Conservation (phyloP, 2,797 vertebrate species). For the Euphonia xanthogaster region DNA sequence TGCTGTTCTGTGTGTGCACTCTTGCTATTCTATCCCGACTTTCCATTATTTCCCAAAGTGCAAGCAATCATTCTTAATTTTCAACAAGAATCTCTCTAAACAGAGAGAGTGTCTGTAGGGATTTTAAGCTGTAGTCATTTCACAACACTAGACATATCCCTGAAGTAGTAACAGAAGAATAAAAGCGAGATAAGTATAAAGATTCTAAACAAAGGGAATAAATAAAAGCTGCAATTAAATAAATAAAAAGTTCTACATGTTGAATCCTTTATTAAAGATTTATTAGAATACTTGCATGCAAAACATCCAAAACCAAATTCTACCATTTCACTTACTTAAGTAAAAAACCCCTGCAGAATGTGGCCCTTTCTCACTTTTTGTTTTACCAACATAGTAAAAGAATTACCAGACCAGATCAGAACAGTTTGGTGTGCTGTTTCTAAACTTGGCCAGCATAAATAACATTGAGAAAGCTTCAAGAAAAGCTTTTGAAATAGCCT, state of each 20-base stretch:
- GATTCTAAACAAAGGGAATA: conserved; percentile 20
- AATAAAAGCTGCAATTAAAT: conserved; percentile 5
- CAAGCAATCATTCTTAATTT: conserved; percentile 32
- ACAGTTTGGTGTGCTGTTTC: not conserved
- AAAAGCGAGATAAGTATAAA: conserved; percentile 14
- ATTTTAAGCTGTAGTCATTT: conserved; percentile 4
- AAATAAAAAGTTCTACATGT: not conserved
- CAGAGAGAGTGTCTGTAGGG: not conserved
- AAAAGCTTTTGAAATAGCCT: not conserved
- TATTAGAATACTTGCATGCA: not conserved
- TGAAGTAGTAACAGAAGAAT: not conserved
- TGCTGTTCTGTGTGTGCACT: not conserved
- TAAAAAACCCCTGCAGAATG: not conserved
- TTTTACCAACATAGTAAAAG: not conserved
- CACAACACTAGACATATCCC: not conserved
- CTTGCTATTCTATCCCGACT: not conserved
- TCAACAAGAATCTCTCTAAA: conserved; percentile 15
- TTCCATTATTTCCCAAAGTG: not conserved
- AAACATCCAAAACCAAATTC: not conserved
- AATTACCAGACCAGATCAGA: not conserved
- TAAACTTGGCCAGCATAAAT: not conserved
- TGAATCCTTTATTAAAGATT: not conserved
- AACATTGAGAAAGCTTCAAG: not conserved
- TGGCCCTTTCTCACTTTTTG: not conserved
- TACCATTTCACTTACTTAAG: not conserved